Percentiles rank a stretch among this genome's conserved stretches.
phyloP scores from a whole-genome alignment of 35 echinoderm and acorn worm genomes.

The Patiria miniata region DNA sequence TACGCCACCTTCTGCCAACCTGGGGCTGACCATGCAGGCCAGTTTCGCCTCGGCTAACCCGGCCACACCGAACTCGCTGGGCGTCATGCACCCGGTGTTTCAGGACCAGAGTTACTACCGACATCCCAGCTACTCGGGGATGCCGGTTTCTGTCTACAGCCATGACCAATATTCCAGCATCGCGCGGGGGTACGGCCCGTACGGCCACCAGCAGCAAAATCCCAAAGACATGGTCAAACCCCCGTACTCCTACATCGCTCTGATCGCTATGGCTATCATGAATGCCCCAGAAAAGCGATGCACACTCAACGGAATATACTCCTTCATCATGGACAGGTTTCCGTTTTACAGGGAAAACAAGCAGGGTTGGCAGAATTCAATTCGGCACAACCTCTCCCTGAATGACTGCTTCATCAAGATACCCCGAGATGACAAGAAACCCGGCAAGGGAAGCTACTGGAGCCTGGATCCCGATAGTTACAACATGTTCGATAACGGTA shows the following conservation, averaged over 20 bases:
- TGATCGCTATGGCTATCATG: constrained; percentile 98
- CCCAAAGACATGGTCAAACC: constrained; percentile 99
- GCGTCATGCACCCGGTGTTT: constrained; percentile 88
- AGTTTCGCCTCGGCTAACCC: constrained; percentile 71
- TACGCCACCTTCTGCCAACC: constrained; percentile 64
- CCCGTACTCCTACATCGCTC: constrained; percentile 97
- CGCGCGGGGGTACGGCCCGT: constrained; percentile 85
- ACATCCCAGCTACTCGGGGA: constrained; percentile 80
- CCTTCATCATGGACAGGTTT: constrained; percentile 99
- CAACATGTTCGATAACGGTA: constrained; percentile 99
- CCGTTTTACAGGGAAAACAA: constrained; percentile 99
- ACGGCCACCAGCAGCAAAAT: constrained; percentile 81
- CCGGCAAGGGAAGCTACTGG: constrained; percentile 99
- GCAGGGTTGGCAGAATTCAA: constrained; percentile 99
- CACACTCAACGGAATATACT: constrained; percentile 97
- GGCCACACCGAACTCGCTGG: constrained; percentile 61
- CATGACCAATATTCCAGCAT: constrained; percentile 91
- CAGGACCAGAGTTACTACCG: constrained; percentile 85
- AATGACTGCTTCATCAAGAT: constrained; percentile 99
- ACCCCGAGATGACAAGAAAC: constrained; percentile 99
- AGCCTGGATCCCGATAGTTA: constrained; percentile 97
- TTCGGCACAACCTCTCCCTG: constrained; percentile 94
- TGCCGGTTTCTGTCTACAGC: constrained; percentile 95
- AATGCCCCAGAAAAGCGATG: constrained; percentile 94
- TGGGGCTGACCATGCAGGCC: constrained; percentile 85